These are phyloP conservation scores for Hydra vulgaris DNA, from an alignment of 30 jellyfish, hydroid and myxozoan species.

Conservation along the genomic window DNA sequence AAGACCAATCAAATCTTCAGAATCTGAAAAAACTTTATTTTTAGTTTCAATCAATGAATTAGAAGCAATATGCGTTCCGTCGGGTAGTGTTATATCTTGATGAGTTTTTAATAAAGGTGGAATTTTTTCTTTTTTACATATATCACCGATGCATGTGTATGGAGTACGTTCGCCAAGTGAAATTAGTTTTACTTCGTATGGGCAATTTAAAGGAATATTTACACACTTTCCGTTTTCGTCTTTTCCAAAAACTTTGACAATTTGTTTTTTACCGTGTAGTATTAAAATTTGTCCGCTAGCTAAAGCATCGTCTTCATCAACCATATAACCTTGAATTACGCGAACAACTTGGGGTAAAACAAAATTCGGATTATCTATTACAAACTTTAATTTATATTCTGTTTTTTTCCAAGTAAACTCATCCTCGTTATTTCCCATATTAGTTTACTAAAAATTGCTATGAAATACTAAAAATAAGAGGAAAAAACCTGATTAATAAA, in stretches of 20 bases:
- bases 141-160: constrained; percentile 41
- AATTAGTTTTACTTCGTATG: constrained; percentile 38
- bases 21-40: constrained; percentile 9
- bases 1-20: constrained; percentile 10
- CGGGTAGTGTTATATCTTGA: not conserved
- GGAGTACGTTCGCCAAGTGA: constrained; percentile 34
- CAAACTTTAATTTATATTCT: constrained; percentile 47
- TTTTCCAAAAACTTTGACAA: constrained; percentile 41
- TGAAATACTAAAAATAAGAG: no score
- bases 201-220: constrained; percentile 62
- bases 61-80: not conserved
- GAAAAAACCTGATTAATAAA: no score
- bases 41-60: not conserved
- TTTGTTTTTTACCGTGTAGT: constrained; percentile 55
- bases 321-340: constrained; percentile 79
- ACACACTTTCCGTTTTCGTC: constrained; percentile 32
- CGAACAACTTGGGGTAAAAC: constrained; percentile 79
- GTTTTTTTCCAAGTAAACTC: constrained; percentile 41
- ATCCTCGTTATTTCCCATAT: not conserved
- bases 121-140: constrained; percentile 27
- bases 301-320: constrained; percentile 79
- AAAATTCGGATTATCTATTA: constrained; percentile 63
- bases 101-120: constrained; percentile 5
- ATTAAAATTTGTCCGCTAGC: constrained; percentile 92
- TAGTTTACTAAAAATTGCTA: not conserved